Evolutionary conservation across 2,888 invertebrate species (phyloP).

Genomic region (Ophion slaviceki): DNA sequence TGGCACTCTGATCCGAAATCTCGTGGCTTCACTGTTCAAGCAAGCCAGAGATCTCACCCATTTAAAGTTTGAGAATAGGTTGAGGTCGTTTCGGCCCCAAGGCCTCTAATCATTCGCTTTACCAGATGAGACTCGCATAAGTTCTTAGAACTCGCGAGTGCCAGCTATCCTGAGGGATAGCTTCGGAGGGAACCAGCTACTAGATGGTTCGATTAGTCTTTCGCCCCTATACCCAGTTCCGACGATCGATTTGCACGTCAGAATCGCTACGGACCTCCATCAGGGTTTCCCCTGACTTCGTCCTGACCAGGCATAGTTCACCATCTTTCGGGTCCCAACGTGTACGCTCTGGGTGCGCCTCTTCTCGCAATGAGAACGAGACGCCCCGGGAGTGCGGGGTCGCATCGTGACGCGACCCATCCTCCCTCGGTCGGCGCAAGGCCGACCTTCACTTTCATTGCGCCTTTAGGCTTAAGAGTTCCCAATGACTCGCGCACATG

Average conservation of each 20-base stretch:
- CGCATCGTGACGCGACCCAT: conserved; percentile 83
- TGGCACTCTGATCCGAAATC: conserved; percentile 72
- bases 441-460: conserved; percentile 87
- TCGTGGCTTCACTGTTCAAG: conserved; percentile 85
- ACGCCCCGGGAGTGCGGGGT: conserved; percentile 86
- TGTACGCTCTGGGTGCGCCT: conserved; percentile 87
- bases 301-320: conserved; percentile 90
- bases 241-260: conserved; percentile 93
- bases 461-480: conserved; percentile 86
- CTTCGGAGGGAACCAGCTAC: conserved; percentile 91
- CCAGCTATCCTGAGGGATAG: conserved; percentile 87
- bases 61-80: conserved; percentile 92
- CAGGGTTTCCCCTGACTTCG: conserved; percentile 89
- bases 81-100: too few relatives aligned
- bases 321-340: conserved; percentile 90
- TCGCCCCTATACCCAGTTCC: conserved; percentile 90
- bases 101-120: too few relatives aligned
- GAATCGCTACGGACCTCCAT: conserved; percentile 90
- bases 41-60: conserved; percentile 88
- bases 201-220: conserved; percentile 91
- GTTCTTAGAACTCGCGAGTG: conserved; percentile 58
- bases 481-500: conserved; percentile 89
- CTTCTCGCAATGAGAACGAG: conserved; percentile 83
- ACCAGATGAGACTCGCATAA: conserved; percentile 74
- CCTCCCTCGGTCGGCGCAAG: conserved; percentile 83